A percentile compares a stretch with the other conserved stretches of the same genome.
Evolutionary conservation across 2,888 invertebrate species (phyloP).

Genomic region (Thera britannica): DNA sequence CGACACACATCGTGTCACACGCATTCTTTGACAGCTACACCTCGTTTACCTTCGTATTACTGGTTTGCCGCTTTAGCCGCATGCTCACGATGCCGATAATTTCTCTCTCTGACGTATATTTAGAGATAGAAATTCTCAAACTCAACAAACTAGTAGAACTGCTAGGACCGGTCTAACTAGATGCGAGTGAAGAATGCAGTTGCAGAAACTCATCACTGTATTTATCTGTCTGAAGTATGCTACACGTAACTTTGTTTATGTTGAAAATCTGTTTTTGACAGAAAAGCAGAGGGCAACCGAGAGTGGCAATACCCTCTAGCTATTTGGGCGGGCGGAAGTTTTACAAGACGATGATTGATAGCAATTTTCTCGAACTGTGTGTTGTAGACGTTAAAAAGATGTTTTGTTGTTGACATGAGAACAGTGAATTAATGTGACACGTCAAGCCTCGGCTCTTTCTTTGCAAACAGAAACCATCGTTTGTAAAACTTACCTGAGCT

Average conservation of each 20-base stretch:
- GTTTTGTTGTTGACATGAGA: constrained; percentile 2
- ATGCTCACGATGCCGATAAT: constrained; percentile 45
- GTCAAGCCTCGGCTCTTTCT: constrained; percentile 24
- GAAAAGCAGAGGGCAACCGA: background rate
- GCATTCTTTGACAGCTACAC: constrained; percentile 72
- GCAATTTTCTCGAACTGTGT: constrained; percentile 5
- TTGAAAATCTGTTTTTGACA: constrained; percentile 10
- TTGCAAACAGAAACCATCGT: constrained; percentile 26
- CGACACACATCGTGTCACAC: constrained; percentile 56
- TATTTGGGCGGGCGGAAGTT: constrained; percentile 26
- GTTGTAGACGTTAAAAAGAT: background rate
- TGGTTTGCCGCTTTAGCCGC: constrained; percentile 46
- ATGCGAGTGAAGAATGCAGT: constrained; percentile 38
- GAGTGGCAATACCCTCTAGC: constrained; percentile 16
- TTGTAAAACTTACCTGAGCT: constrained; percentile 42
- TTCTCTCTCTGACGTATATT: constrained; percentile 41
- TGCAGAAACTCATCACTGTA: constrained; percentile 40
- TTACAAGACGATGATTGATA: constrained; percentile 17
- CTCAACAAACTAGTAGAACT: constrained; percentile 36
- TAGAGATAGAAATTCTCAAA: constrained; percentile 42
- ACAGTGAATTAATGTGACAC: constrained; percentile 36
- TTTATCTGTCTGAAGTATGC: constrained; percentile 22
- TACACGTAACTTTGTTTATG: constrained; percentile 2
- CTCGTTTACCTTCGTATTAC: constrained; percentile 59
- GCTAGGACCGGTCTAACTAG: constrained; percentile 41